Percentiles rank a stretch among this genome's conserved stretches.
phyloP scores from a whole-genome alignment of 2,113 vertebrate species.

The Centropus bengalensis region DNA sequence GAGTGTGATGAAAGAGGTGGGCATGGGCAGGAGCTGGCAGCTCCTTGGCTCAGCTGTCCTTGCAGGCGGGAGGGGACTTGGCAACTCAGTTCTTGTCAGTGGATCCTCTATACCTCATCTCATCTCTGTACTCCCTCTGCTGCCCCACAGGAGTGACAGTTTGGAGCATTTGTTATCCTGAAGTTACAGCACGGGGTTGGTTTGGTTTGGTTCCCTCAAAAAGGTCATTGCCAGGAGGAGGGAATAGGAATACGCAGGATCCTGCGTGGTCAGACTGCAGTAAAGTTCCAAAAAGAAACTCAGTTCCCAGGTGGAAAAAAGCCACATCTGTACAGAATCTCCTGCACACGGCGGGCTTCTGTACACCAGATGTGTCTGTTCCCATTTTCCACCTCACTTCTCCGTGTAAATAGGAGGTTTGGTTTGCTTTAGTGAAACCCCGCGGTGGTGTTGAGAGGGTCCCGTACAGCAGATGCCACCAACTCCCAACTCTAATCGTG shows the following conservation, averaged over 20 bases:
- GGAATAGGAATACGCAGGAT: neutral
- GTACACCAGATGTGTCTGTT: accelerated
- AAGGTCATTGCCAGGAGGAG: neutral
- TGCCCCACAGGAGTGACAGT: neutral
- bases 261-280: neutral
- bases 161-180: neutral
- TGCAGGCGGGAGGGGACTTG: neutral
- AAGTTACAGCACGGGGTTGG: neutral
- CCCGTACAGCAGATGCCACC: neutral
- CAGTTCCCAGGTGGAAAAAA: neutral
- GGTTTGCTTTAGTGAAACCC: neutral
- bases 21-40: neutral
- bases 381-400: neutral
- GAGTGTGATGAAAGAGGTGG: conserved; percentile 84
- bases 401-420: neutral
- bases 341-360: neutral
- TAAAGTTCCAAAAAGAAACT: neutral
- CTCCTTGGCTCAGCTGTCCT: neutral
- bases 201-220: neutral
- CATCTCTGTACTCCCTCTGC: too few species aligned
- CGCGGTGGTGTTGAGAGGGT: neutral
- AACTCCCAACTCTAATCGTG: neutral
- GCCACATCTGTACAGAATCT: neutral
- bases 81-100: neutral
- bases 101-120: too few species aligned